A percentile compares a stretch with the other conserved stretches of the same genome.
Evolutionary conservation across 2,797 vertebrate species (phyloP).

Genomic region (Thunnus albacares): DNA sequence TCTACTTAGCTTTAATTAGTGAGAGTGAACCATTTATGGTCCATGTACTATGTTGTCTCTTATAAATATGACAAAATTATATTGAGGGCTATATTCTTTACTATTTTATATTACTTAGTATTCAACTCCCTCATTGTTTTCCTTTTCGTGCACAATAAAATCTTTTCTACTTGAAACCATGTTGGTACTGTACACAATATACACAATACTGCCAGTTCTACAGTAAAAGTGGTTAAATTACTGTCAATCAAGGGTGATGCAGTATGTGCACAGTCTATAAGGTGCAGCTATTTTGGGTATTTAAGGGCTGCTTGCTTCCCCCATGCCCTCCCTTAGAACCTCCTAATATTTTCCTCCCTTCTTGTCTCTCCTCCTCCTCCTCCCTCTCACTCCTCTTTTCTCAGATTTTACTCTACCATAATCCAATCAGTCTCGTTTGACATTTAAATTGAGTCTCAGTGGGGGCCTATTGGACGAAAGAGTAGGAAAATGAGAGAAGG

Average conservation of each 20-base stretch:
- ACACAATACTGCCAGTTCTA: background rate
- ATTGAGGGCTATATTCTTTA: background rate
- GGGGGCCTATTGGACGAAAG: constrained; percentile 53
- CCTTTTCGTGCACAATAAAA: background rate
- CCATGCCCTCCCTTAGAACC: constrained; percentile 22
- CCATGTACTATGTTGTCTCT: background rate
- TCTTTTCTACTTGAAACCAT: background rate
- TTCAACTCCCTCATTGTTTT: no score
- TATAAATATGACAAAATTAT: background rate
- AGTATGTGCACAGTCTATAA: background rate
- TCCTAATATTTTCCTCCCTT: constrained; percentile 23
- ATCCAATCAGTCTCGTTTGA: constrained; percentile 83
- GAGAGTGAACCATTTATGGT: background rate
- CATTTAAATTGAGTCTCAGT: constrained; percentile 81
- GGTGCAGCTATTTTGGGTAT: background rate
- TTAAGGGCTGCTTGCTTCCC: constrained; percentile 3
- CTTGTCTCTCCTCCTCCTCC: background rate
- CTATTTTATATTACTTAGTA: no score
- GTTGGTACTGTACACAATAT: background rate
- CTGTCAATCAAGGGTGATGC: background rate
- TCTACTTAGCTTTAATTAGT: background rate
- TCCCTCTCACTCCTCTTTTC: constrained; percentile 21
- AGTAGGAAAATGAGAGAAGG: constrained; percentile 43
- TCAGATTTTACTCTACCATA: constrained; percentile 71
- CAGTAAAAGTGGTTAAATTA: background rate